Conservation (phyloP, 53 echinoderm and acorn worm species). For the Echinometra lucunter region DNA sequence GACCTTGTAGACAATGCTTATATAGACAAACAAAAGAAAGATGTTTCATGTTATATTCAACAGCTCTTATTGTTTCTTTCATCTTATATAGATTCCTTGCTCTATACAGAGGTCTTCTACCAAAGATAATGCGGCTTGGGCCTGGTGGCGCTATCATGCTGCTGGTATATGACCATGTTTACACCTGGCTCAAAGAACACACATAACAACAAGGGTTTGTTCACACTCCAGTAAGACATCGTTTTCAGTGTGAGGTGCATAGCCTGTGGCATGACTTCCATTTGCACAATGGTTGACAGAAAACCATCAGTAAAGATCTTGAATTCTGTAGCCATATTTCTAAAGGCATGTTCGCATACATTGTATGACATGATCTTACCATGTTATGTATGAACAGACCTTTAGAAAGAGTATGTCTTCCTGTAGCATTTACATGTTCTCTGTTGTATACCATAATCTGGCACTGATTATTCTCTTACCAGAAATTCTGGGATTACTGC, state of each 20-base stretch:
- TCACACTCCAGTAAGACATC: not conserved
- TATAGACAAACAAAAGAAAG: no score
- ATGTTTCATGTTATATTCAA: no score
- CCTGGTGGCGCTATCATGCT: conserved; percentile 94
- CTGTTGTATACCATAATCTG: not conserved
- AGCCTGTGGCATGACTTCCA: not conserved
- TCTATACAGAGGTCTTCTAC: conserved; percentile 85
- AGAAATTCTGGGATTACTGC: not conserved
- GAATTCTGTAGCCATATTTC: not conserved
- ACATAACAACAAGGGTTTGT: conserved; percentile 67
- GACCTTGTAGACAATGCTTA: no score
- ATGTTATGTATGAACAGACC: no score
- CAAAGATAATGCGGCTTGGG: conserved; percentile 90
- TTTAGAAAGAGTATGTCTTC: not conserved
- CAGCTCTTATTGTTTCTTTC: no score
- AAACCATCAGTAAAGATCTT: not conserved
- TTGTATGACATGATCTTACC: no score
- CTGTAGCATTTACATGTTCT: not conserved
- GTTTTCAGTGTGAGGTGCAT: not conserved
- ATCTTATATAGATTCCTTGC: conserved; percentile 72
- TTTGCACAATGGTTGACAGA: not conserved
- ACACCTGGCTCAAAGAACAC: conserved; percentile 82
- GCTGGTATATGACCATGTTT: conserved; percentile 78
- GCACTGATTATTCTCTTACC: not conserved
- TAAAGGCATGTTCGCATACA: no score